phyloP scores from a whole-genome alignment of 2,888 invertebrate species.

The Macrophya annulata region DNA sequence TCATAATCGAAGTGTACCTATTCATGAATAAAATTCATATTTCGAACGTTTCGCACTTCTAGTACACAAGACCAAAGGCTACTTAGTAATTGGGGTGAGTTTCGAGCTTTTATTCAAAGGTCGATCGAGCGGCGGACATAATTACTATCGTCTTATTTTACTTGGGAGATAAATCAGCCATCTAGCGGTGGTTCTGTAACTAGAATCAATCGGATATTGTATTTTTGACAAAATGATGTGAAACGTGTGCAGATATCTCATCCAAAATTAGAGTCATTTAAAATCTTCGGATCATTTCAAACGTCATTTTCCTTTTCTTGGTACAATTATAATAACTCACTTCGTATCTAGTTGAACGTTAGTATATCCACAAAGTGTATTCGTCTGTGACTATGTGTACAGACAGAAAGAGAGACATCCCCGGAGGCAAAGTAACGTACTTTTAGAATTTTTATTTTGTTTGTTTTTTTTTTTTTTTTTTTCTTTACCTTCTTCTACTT shows the following conservation, averaged over 20 bases:
- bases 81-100: background rate
- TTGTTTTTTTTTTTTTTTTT: background rate
- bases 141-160: background rate
- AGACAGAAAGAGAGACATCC: background rate
- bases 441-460: background rate
- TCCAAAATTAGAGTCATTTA: background rate
- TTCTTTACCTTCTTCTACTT: background rate
- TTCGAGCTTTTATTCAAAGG: background rate
- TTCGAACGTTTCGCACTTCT: background rate
- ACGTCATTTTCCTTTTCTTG: background rate
- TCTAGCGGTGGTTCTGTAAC: background rate
- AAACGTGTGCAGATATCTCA: background rate
- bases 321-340: background rate
- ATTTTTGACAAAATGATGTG: too few relatives aligned
- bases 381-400: background rate
- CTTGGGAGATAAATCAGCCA: background rate
- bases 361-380: background rate
- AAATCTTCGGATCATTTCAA: background rate
- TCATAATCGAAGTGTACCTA: too few relatives aligned
- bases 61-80: background rate
- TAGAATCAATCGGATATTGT: background rate
- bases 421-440: background rate
- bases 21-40: too few relatives aligned
- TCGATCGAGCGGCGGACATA: background rate
- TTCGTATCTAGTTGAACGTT: background rate